Evolutionary conservation across 2,113 vertebrate genomes (phyloP).

Genomic region (Thinocorus orbignyianus): DNA sequence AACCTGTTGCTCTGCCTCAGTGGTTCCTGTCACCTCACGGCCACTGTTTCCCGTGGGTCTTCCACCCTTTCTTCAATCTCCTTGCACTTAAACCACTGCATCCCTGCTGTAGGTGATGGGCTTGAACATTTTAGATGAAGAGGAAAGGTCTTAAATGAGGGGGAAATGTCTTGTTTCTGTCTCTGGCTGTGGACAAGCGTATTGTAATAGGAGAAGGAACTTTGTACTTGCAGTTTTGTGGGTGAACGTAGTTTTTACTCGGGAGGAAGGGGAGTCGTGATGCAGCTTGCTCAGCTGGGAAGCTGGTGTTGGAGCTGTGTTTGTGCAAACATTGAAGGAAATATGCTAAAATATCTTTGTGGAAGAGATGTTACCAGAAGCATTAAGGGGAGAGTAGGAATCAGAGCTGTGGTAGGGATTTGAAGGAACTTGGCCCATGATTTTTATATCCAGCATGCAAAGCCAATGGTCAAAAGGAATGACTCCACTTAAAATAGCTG

Average conservation of each 20-base stretch:
- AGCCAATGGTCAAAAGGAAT: neutral
- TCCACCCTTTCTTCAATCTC: accelerated
- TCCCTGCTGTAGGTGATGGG: neutral
- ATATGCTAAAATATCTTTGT: neutral
- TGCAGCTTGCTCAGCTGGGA: neutral
- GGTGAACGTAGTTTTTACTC: neutral
- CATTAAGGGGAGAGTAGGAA: neutral
- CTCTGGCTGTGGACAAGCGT: accelerated
- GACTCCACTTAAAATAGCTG: neutral
- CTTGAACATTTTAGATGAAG: neutral
- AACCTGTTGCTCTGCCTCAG: neutral
- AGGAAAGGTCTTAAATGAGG: neutral
- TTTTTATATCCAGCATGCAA: neutral
- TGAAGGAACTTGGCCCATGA: neutral
- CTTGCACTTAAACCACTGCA: accelerated
- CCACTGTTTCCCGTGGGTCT: too few species aligned
- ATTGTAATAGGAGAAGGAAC: neutral
- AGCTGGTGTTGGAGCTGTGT: neutral
- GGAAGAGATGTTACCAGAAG: neutral
- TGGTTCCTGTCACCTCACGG: neutral
- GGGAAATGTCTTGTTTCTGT: neutral
- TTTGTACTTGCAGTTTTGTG: neutral
- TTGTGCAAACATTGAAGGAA: neutral
- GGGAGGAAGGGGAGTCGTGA: neutral
- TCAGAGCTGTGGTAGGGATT: neutral